phyloP scores from a whole-genome alignment of 2,113 vertebrate species.

The Lycaon pictus region DNA sequence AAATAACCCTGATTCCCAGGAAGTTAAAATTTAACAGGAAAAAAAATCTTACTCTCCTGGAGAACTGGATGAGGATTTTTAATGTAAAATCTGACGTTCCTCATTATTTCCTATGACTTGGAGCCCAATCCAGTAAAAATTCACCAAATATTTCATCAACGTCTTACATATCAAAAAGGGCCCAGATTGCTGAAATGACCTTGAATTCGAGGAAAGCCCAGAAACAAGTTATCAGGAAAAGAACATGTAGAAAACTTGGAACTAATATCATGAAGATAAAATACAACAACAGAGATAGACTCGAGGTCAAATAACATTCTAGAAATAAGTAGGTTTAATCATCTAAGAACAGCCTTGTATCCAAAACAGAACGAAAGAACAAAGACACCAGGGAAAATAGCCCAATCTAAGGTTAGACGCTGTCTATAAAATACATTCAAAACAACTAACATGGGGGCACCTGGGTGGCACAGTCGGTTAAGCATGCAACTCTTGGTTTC shows the following conservation, averaged over 20 bases:
- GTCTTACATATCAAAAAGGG: neutral
- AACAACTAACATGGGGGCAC: neutral
- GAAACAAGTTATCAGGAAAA: slow-evolving; percentile 51
- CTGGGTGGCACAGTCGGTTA: neutral
- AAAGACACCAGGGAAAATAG: neutral
- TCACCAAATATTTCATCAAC: neutral
- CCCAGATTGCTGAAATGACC: slow-evolving; percentile 3
- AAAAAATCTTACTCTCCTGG: neutral
- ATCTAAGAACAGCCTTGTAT: neutral
- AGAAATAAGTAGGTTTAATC: slow-evolving; percentile 36
- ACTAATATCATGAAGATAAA: neutral
- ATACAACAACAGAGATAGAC: neutral
- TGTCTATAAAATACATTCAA: slow-evolving; percentile 32
- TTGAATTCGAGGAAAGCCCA: slow-evolving; percentile 4
- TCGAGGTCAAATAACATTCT: slow-evolving; percentile 24
- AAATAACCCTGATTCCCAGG: neutral
- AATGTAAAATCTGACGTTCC: neutral
- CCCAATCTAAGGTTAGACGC: neutral
- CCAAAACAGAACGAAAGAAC: slow-evolving; percentile 44
- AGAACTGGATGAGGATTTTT: neutral
- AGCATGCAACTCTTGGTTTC: neutral
- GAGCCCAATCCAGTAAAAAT: neutral
- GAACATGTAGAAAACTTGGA: neutral
- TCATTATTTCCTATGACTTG: slow-evolving; percentile 18
- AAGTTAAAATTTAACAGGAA: neutral